Conservation (phyloP, 1,140 invertebrate species). For the Saccostrea glomerata region DNA sequence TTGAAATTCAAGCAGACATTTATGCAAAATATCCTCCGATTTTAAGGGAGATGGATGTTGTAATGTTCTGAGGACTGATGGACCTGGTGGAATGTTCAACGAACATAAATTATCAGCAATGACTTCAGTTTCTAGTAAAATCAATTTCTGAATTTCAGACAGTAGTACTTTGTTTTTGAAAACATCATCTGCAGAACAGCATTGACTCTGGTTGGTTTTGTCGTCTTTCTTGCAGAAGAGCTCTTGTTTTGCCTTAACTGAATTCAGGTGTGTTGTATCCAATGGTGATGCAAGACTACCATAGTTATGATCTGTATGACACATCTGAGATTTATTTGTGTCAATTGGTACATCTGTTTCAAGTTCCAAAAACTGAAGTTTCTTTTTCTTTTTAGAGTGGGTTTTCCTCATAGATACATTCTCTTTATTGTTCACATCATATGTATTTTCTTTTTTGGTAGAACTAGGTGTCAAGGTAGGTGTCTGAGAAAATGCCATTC, state of each 20-base stretch:
- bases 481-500: neutral
- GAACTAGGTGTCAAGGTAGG: neutral
- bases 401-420: neutral
- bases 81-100: neutral
- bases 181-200: neutral
- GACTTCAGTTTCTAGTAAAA: neutral
- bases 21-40: slow-evolving; percentile 17
- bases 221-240: neutral
- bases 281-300: neutral
- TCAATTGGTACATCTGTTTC: neutral
- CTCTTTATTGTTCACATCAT: slow-evolving; percentile 20
- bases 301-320: slow-evolving; percentile 1
- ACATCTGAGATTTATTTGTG: neutral
- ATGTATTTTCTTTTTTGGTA: neutral
- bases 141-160: neutral
- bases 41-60: neutral
- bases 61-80: neutral
- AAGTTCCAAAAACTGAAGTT: neutral
- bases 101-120: neutral
- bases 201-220: neutral
- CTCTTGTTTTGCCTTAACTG: neutral
- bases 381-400: slow-evolving; percentile 11
- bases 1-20: slow-evolving; percentile 23
- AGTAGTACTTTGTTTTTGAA: neutral
- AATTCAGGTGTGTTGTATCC: neutral